A percentile compares a stretch with the other conserved stretches of the same genome.
Evolutionary conservation across 2,113 vertebrate genomes (phyloP).

Genomic region (Bufo bufo): DNA sequence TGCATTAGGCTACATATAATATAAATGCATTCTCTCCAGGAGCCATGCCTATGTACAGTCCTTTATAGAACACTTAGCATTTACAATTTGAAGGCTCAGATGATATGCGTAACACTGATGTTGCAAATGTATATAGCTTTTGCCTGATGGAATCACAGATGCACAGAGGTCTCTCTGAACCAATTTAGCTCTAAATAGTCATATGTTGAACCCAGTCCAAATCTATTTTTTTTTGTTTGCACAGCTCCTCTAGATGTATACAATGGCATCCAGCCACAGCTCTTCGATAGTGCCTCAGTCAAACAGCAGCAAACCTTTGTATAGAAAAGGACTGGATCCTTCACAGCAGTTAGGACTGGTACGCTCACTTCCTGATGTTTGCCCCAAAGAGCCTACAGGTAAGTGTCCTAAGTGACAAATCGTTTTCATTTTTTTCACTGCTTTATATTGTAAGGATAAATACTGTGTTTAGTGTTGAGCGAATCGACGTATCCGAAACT

Average conservation of each 20-base stretch:
- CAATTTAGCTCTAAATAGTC: background rate
- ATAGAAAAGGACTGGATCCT: slow-evolving; percentile 84
- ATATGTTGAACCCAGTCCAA: background rate
- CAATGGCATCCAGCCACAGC: slow-evolving; percentile 94
- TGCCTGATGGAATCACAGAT: background rate
- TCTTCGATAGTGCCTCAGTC: slow-evolving; percentile 87
- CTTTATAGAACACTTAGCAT: background rate
- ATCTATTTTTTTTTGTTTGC: slow-evolving; percentile 58
- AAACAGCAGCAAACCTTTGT: slow-evolving; percentile 80
- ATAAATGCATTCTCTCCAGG: background rate
- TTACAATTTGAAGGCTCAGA: background rate
- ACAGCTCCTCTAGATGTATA: slow-evolving; percentile 82
- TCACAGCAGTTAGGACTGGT: slow-evolving; percentile 72
- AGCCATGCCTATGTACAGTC: background rate
- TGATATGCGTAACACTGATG: background rate
- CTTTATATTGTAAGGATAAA: background rate
- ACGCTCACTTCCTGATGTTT: slow-evolving; percentile 92
- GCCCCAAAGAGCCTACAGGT: slow-evolving; percentile 95
- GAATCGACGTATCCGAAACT: too few species aligned
- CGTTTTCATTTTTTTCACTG: background rate
- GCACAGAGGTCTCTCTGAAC: background rate
- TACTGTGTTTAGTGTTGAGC: too few species aligned
- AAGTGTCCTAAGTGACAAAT: slow-evolving; percentile 10
- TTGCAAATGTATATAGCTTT: background rate
- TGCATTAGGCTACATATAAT: background rate